Conservation (phyloP, 2,113 vertebrate genomes). For the Oxyruncus cristatus region DNA sequence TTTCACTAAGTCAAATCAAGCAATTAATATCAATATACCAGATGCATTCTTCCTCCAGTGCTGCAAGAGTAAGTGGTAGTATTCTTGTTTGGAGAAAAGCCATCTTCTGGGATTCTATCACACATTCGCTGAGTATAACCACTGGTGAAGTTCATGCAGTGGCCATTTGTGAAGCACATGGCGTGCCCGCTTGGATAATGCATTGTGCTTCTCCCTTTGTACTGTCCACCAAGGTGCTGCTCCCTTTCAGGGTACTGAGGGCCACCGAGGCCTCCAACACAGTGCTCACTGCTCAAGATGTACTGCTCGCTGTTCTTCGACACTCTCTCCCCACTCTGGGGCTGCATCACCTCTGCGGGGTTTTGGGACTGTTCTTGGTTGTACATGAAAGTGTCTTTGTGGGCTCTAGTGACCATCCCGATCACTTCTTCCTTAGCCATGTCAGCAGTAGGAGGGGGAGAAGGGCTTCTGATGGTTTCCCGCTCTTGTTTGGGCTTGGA, state of each 20-base stretch:
- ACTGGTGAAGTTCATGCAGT: slow-evolving; percentile 71
- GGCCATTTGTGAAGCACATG: slow-evolving; percentile 71
- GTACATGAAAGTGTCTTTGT: slow-evolving; percentile 82
- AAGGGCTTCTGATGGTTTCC: slow-evolving; percentile 70
- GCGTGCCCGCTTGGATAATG: slow-evolving; percentile 69
- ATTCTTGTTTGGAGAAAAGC: slow-evolving; percentile 70
- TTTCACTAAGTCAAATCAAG: background rate
- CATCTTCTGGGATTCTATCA: slow-evolving; percentile 66
- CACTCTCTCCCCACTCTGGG: slow-evolving; percentile 59
- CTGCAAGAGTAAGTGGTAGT: slow-evolving; percentile 66
- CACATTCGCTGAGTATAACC: slow-evolving; percentile 70
- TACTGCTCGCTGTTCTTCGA: slow-evolving; percentile 67
- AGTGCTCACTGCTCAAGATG: slow-evolving; percentile 73
- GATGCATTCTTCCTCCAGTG: slow-evolving; percentile 81
- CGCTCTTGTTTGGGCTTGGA: slow-evolving; percentile 70
- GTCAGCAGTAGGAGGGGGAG: slow-evolving; percentile 73
- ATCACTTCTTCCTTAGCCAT: slow-evolving; percentile 89
- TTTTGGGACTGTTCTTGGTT: slow-evolving; percentile 81
- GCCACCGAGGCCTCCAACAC: slow-evolving; percentile 29
- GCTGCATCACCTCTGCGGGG: slow-evolving; percentile 56
- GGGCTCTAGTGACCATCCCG: slow-evolving; percentile 76
- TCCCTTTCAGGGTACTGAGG: slow-evolving; percentile 70
- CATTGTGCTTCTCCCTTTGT: slow-evolving; percentile 74
- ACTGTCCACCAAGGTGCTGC: slow-evolving; percentile 74
- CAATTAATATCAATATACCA: slow-evolving; percentile 81